Percentiles rank a stretch among this genome's conserved stretches.
These are phyloP conservation scores for Peromyscus melanophrys DNA, from an alignment of 2,797 vertebrate genomes.

Conservation along the genomic window DNA sequence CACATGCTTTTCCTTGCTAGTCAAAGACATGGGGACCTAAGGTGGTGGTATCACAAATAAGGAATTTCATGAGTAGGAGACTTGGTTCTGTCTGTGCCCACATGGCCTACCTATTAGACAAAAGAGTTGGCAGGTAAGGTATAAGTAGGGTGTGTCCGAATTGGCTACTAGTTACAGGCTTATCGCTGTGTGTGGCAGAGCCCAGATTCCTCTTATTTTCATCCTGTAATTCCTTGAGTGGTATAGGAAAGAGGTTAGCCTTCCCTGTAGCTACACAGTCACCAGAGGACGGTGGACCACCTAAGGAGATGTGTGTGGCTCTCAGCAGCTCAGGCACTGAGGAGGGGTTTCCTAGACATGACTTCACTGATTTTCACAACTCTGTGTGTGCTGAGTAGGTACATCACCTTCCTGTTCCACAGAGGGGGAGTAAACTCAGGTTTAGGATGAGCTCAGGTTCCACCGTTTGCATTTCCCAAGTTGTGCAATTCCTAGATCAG, in stretches of 20 bases:
- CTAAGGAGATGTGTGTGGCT: neutral
- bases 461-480: neutral
- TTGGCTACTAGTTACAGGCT: neutral
- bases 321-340: neutral
- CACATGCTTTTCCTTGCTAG: slow-evolving; percentile 53
- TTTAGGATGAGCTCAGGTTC: neutral
- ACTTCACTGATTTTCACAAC: neutral
- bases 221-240: slow-evolving; percentile 30
- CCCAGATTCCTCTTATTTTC: neutral
- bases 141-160: neutral
- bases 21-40: slow-evolving; percentile 59
- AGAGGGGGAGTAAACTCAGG: neutral
- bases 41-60: slow-evolving; percentile 68
- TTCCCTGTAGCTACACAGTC: slow-evolving; percentile 7
- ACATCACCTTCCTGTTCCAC: neutral
- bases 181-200: slow-evolving; percentile 20
- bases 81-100: slow-evolving; percentile 56
- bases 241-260: neutral
- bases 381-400: neutral
- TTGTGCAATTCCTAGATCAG: neutral
- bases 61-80: slow-evolving; percentile 60
- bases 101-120: slow-evolving; percentile 52
- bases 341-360: neutral
- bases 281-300: neutral
- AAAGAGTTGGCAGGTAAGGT: slow-evolving; percentile 33